These are phyloP conservation scores for Parauchenoglanis ngamensis DNA, from an alignment of 2,797 vertebrate species.

Conservation along the genomic window DNA sequence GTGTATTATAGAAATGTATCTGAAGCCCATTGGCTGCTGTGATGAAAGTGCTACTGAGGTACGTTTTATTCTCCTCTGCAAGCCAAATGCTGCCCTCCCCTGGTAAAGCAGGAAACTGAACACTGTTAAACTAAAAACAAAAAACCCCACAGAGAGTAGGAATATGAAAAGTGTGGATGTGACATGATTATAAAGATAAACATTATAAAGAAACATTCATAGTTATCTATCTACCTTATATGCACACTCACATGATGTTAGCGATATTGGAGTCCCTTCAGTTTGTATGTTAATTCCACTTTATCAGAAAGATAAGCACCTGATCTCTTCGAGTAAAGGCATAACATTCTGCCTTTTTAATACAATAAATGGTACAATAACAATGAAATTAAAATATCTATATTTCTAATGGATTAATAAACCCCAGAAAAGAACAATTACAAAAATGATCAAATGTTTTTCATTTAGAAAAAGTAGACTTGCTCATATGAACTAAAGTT, in stretches of 20 bases:
- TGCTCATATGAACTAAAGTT: slow-evolving; percentile 78
- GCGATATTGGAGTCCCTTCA: not conserved
- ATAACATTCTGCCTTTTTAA: not conserved
- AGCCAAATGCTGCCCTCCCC: slow-evolving; percentile 38
- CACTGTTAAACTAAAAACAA: not conserved
- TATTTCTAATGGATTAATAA: not conserved
- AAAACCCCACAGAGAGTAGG: not conserved
- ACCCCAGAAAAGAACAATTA: not conserved
- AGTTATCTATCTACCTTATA: too few species aligned
- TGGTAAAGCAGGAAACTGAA: not conserved
- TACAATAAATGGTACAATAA: not conserved
- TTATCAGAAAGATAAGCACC: not conserved
- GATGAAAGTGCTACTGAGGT: not conserved
- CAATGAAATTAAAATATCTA: not conserved
- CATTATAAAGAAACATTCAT: not conserved
- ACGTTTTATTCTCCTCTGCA: not conserved
- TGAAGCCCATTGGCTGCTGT: not conserved
- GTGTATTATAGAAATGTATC: not conserved
- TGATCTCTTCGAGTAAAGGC: not conserved
- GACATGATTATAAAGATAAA: not conserved
- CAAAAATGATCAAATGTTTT: not conserved
- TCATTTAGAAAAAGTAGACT: slow-evolving; percentile 79
- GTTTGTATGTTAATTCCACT: not conserved
- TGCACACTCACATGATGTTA: not conserved
- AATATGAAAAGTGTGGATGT: not conserved